Conservation (phyloP, 2,888 invertebrate species). For the Pachydiplax longipennis region DNA sequence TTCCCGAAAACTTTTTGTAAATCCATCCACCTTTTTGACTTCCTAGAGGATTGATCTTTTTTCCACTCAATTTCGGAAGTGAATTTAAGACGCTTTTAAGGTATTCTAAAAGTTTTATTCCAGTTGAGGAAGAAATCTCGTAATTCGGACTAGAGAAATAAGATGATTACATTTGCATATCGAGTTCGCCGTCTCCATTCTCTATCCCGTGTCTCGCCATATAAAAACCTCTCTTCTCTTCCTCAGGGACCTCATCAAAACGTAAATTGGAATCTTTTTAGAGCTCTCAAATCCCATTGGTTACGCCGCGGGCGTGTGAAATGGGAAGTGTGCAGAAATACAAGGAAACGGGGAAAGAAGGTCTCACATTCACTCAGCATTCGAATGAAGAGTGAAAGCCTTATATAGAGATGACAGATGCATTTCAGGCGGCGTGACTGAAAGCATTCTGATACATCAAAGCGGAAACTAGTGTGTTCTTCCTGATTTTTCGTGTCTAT, state of each 20-base stretch:
- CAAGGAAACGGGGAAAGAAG: not conserved
- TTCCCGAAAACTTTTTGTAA: not conserved
- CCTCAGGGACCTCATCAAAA: not conserved
- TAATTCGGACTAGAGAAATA: not conserved
- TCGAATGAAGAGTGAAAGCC: not conserved
- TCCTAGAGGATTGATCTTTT: not conserved
- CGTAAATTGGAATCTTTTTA: slow-evolving; percentile 35
- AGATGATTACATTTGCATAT: not conserved
- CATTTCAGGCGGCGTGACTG: too few relatives aligned
- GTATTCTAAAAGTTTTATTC: not conserved
- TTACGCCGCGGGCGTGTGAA: not conserved
- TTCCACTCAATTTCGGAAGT: not conserved
- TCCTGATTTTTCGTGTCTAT: too few relatives aligned
- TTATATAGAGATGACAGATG: too few relatives aligned
- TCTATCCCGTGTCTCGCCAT: not conserved
- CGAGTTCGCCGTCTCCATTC: not conserved
- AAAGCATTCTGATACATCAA: too few relatives aligned
- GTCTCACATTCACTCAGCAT: not conserved
- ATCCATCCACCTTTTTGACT: not conserved
- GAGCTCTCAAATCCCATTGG: not conserved
- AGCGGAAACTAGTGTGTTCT: too few relatives aligned
- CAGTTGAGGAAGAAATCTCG: not conserved
- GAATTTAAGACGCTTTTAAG: not conserved
- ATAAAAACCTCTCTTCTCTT: not conserved
- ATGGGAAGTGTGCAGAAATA: not conserved